Conservation (phyloP, 2,113 vertebrate genomes). For the Plecotus auritus region DNA sequence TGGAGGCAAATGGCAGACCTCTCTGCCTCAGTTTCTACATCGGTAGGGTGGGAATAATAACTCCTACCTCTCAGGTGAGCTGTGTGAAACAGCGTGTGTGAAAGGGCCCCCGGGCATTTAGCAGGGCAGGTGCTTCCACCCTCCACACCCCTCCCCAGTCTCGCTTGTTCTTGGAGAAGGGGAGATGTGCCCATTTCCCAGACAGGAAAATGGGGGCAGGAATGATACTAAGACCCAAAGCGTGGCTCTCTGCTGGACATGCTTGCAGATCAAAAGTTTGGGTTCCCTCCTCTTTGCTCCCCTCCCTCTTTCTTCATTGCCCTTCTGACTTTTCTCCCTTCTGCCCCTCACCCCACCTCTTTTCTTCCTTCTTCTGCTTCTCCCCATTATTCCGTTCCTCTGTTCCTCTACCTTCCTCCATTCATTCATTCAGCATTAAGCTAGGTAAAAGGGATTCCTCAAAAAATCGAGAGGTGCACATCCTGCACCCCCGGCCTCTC, state of each 20-base stretch:
- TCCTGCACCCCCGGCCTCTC: too few relatives aligned
- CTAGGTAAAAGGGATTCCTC: neutral
- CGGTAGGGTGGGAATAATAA: neutral
- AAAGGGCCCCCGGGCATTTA: neutral
- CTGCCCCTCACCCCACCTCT: neutral
- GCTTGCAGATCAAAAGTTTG: neutral
- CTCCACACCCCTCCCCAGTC: neutral
- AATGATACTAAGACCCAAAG: neutral
- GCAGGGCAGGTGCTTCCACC: fast-evolving
- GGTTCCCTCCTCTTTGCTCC: neutral
- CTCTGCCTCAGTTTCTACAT: neutral
- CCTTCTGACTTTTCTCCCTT: neutral
- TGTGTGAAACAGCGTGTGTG: neutral
- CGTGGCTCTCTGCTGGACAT: neutral
- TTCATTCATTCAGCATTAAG: neutral
- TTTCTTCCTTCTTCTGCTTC: neutral
- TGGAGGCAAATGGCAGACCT: neutral
- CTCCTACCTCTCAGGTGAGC: neutral
- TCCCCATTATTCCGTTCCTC: neutral
- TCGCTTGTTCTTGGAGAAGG: neutral
- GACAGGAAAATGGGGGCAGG: neutral
- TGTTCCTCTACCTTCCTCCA: neutral
- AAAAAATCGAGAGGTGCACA: neutral
- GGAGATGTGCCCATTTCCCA: neutral
- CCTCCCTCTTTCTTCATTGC: neutral